Evolutionary conservation across 2,888 invertebrate species (phyloP).

Genomic region (Drosophila incognita): DNA sequence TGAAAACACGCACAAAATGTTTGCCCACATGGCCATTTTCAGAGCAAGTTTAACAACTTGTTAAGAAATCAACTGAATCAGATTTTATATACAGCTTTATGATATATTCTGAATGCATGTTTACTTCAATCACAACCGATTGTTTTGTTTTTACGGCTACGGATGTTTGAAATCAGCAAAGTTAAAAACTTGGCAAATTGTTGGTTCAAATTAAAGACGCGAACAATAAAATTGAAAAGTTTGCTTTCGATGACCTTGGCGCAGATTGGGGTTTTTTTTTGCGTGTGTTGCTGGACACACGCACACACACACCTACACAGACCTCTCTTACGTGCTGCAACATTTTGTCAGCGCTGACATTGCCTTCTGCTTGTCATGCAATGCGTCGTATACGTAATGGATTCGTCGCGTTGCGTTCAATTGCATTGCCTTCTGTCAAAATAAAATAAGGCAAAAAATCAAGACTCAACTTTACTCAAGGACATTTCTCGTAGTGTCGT

Average conservation of each 20-base stretch:
- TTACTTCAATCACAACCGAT: background rate
- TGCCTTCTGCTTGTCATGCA: conserved; percentile 50
- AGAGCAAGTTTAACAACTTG: background rate
- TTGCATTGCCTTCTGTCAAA: conserved; percentile 68
- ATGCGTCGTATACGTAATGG: conserved; percentile 73
- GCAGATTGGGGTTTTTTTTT: conserved; percentile 14
- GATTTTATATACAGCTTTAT: background rate
- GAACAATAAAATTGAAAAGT: conserved; percentile 27
- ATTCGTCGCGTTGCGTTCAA: conserved; percentile 20
- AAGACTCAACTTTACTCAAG: conserved; percentile 70
- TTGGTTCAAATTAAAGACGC: conserved; percentile 65
- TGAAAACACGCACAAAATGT: background rate
- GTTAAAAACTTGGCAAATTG: conserved; percentile 60
- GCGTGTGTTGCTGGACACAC: too few species aligned
- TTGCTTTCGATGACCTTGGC: conserved; percentile 50
- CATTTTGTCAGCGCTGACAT: conserved; percentile 54
- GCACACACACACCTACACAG: conserved; percentile 7
- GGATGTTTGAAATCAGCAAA: conserved; percentile 20
- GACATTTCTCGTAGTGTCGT: conserved; percentile 62
- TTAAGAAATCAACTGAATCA: background rate
- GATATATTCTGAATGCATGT: background rate
- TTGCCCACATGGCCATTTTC: background rate
- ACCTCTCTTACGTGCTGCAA: conserved; percentile 53
- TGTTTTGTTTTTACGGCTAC: background rate
- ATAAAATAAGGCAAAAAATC: conserved; percentile 46